Base-by-base conservation (phyloP, 2,888 invertebrate genomes). In the Brachyptera risi region DNA sequence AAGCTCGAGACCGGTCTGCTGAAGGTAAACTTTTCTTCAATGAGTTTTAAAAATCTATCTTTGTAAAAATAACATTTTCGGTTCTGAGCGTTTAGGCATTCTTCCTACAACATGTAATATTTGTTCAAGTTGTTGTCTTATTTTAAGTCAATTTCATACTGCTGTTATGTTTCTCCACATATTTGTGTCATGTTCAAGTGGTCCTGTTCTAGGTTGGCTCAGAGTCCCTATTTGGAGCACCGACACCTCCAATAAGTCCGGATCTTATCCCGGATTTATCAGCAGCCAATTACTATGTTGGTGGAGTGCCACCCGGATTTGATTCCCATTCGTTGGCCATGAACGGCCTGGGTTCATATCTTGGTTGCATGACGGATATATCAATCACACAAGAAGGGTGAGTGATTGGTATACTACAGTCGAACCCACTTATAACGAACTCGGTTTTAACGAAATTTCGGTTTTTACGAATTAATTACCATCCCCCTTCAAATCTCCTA, bases 311-410 rank as follows among this genome's bases (percentile, higher is more conserved):
- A 3, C 91, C 93, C 1, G 88, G 86, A 63, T 82, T 85, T 64
- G 61, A 66, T 27, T 54, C 67, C 4, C 42, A 58, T 0, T 62
- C 50, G 15, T 51, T 47, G 19, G 75, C 78, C n/a, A 67, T 70
- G 24, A 65, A 74, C 57, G 70, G 73, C 1, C 68, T 75, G 1
- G 73, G 72, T 62, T 78, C 87, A 0, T 87, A 91, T 74, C 80
- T 91, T 57, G 94, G 94, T n/a, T 93, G 92, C 70, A 82, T 94
- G 78, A 86, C 86, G 54, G 87, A 87, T 61, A 80, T 93, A 1
- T 81, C 85, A 40, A 83, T 90, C 7, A 85, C 86, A 68, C 76
- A 84, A 56, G 83, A 87, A 70, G 83, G 85, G 27, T 54, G 3
- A 15, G 51, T 15, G n/a, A n/a, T n/a, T n/a, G n/a, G n/a, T n/a